Conservation (phyloP, 2,113 vertebrate species). For the Indicator maculatus region DNA sequence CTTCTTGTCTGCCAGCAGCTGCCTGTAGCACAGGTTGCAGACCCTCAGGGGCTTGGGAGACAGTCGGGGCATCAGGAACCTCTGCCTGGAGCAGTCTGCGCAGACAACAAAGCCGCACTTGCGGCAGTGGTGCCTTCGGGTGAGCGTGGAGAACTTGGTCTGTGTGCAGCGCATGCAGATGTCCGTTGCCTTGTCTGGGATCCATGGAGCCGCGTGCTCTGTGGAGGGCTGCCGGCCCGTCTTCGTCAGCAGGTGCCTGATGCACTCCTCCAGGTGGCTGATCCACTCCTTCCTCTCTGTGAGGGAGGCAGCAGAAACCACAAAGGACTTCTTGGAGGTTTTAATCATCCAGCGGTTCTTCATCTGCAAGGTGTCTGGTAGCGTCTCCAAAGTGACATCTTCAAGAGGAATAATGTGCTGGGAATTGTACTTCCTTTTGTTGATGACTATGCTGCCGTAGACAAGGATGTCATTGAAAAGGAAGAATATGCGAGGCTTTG, state of each 20-base stretch:
- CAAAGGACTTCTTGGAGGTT: slow-evolving; percentile 91
- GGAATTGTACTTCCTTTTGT: slow-evolving; percentile 81
- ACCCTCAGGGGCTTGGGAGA: slow-evolving; percentile 83
- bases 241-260: slow-evolving; percentile 69
- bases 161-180: slow-evolving; percentile 92
- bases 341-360: slow-evolving; percentile 92
- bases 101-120: slow-evolving; percentile 91
- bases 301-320: slow-evolving; percentile 81
- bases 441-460: slow-evolving; percentile 86
- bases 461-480: slow-evolving; percentile 92
- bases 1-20: slow-evolving; percentile 64
- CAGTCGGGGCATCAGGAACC: slow-evolving; percentile 82
- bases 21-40: slow-evolving; percentile 80
- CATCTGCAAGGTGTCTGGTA: slow-evolving; percentile 81
- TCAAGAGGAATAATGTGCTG: slow-evolving; percentile 89
- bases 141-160: slow-evolving; percentile 80
- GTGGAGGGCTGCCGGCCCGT: slow-evolving; percentile 34
- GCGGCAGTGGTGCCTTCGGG: slow-evolving; percentile 90
- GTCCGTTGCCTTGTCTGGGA: slow-evolving; percentile 85
- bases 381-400: slow-evolving; percentile 82
- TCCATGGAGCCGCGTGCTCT: slow-evolving; percentile 82
- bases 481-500: slow-evolving; percentile 86
- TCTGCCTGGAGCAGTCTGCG: slow-evolving; percentile 80
- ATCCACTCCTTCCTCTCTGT: slow-evolving; percentile 90
- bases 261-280: slow-evolving; percentile 84